These are phyloP conservation scores for Etheostoma perlongum DNA, from an alignment of 2,797 vertebrate genomes.

Conservation along the genomic window DNA sequence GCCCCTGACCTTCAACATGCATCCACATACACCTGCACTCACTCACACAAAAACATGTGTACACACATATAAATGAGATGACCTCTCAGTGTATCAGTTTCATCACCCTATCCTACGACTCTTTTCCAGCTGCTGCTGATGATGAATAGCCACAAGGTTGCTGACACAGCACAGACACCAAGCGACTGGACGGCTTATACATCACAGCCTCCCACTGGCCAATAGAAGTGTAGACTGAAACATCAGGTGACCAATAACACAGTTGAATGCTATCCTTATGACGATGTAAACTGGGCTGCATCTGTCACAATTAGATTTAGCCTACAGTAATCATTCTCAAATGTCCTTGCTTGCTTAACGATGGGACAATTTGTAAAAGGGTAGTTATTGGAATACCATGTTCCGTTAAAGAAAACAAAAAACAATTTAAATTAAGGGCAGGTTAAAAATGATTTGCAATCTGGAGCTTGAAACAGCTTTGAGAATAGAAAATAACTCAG, in stretches of 20 bases:
- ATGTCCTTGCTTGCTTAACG: constrained; percentile 4
- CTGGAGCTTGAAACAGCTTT: background rate
- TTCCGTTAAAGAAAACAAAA: background rate
- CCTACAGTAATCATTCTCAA: constrained; percentile 3
- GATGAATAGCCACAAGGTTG: constrained; percentile 71
- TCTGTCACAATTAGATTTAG: constrained; percentile 25
- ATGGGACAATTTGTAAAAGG: background rate
- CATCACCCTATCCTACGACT: constrained; percentile 47
- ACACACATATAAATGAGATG: constrained; percentile 32
- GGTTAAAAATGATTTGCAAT: background rate
- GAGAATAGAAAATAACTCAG: background rate
- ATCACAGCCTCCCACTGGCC: constrained; percentile 57
- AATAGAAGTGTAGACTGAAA: constrained; percentile 57
- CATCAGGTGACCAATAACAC: constrained; percentile 68
- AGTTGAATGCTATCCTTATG: constrained; percentile 34
- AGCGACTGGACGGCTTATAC: constrained; percentile 77
- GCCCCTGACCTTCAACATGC: constrained; percentile 44
- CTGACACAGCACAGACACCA: constrained; percentile 75
- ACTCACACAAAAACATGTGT: background rate
- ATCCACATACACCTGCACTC: constrained; percentile 10
- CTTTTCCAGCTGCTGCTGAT: constrained; percentile 55
- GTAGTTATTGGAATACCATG: background rate
- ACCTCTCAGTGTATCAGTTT: constrained; percentile 43
- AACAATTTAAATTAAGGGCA: background rate
- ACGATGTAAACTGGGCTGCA: constrained; percentile 17